Percentiles rank a stretch among this genome's conserved stretches.
Conservation (phyloP, 2,888 invertebrate genomes). For the Lydus trimaculatus region DNA sequence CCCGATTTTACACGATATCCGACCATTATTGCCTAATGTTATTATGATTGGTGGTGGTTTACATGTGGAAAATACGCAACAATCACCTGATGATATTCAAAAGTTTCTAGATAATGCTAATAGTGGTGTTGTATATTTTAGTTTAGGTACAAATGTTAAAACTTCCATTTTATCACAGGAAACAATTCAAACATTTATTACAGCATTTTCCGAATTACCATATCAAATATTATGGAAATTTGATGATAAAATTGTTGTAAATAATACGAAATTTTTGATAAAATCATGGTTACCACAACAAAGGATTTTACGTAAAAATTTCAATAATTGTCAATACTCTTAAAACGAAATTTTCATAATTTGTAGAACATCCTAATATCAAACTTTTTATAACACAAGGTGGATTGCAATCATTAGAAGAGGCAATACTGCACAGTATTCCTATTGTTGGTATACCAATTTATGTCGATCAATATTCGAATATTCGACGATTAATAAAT, state of each 20-base stretch:
- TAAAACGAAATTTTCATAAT: too few relatives aligned
- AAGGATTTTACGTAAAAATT: too few relatives aligned
- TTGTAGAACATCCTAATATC: conserved; percentile 55
- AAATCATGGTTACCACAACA: too few relatives aligned
- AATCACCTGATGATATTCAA: conserved; percentile 20
- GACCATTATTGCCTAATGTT: conserved; percentile 57
- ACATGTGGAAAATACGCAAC: conserved; percentile 49
- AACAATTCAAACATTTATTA: conserved; percentile 14
- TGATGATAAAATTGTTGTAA: conserved; percentile 19
- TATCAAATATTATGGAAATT: conserved; percentile 33
- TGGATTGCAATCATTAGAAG: conserved; percentile 60
- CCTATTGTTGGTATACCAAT: conserved; percentile 60
- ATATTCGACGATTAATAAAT: conserved; percentile 37
- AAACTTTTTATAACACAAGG: conserved; percentile 62
- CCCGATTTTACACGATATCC: too few relatives aligned
- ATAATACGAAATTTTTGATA: background rate
- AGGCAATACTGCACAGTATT: conserved; percentile 57
- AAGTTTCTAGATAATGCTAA: conserved; percentile 26
- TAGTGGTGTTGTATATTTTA: conserved; percentile 31
- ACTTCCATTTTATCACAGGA: conserved; percentile 17
- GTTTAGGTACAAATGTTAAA: conserved; percentile 34
- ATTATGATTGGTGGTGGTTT: conserved; percentile 59
- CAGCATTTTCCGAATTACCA: conserved; percentile 26
- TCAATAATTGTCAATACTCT: too few relatives aligned
- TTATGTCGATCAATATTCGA: conserved; percentile 57